These are phyloP conservation scores for Sitta europaea DNA, from an alignment of 2,113 vertebrate genomes.

Conservation along the genomic window DNA sequence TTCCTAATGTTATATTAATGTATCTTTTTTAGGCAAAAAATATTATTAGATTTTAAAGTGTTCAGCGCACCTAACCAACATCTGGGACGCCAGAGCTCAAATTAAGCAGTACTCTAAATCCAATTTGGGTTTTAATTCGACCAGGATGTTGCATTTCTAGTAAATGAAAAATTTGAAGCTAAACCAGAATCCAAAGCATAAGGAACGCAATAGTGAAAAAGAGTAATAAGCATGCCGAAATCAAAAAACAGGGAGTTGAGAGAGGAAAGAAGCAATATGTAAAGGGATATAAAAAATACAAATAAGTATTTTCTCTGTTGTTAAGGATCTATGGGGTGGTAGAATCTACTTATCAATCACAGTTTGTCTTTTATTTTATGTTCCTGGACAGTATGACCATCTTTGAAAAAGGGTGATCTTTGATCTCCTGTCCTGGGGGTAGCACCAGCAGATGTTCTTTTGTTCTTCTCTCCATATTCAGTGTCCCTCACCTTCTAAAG, in stretches of 20 bases:
- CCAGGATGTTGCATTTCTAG: conserved; percentile 53
- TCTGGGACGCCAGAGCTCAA: conserved; percentile 5
- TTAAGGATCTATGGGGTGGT: background rate
- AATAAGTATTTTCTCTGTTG: conserved; percentile 1
- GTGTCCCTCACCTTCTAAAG: conserved; percentile 4
- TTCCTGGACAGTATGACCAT: conserved; percentile 1
- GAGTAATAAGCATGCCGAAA: conserved; percentile 46
- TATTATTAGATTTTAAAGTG: conserved; percentile 30
- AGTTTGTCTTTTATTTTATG: conserved; percentile 2
- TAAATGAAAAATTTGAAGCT: conserved; percentile 57
- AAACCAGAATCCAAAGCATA: conserved; percentile 42
- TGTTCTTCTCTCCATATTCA: conserved; percentile 6
- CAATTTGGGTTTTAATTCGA: conserved; percentile 58
- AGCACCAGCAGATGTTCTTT: conserved; percentile 46
- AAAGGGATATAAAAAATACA: background rate
- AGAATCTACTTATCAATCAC: conserved; percentile 2
- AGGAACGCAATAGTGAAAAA: conserved; percentile 45
- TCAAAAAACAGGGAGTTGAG: background rate
- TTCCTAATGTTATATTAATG: background rate
- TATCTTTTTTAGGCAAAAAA: conserved; percentile 49
- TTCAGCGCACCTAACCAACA: conserved; percentile 16
- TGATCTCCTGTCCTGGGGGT: conserved; percentile 4
- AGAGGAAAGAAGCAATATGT: background rate
- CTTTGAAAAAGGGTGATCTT: conserved; percentile 33
- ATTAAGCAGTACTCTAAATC: conserved; percentile 50